Evolutionary conservation across 1,140 invertebrate genomes (phyloP), one percentile per base, ranked within the genome.

Genomic region (Panagrolaimus sp.): DNA sequence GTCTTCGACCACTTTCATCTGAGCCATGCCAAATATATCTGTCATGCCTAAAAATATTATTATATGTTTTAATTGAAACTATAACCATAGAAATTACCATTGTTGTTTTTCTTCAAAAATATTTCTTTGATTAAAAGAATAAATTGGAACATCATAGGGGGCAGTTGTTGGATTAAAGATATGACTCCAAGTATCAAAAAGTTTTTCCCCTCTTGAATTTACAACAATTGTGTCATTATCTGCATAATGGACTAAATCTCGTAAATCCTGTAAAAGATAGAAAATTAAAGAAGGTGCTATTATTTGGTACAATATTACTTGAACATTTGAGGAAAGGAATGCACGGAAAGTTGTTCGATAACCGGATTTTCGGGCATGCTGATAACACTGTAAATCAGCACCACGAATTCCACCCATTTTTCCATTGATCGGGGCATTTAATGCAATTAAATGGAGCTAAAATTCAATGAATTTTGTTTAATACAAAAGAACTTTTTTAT

Each of bases 11-110:
- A 66, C 88, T 88, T 5, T 88, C 85, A 73, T 90, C 87, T 0
- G 93, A 91, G 0, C 94, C 94, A 80, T 96, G 93, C 94, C 94
- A 97, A 13, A 93, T 87, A 38, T 91, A 86, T 82, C 96, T 96
- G 75, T 93, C 88, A 0, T 92, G 90, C 92, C 92, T 93, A 80
- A 48, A 82, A 73, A 47, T 53, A 38, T 38, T 38, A 38, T 38
- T 38, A 38, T 38, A 38, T 4, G 7, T 38, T 38, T 38, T 2
- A 2, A 38, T 38, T 4, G 7, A 4, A 38, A 38, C 7, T 4
- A 38, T 38, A 38, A 38, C 31, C n/a, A n/a, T n/a, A n/a, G n/a
- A n/a, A 38, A 38, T 38, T 38, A 38, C 31, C 31, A 38, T 7
- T 38, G 31, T 38, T 38, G 2, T 38, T 38, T 87, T 83, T 96